Base-by-base conservation (phyloP, 2,113 vertebrate species). In the Oxyura jamaicensis region DNA sequence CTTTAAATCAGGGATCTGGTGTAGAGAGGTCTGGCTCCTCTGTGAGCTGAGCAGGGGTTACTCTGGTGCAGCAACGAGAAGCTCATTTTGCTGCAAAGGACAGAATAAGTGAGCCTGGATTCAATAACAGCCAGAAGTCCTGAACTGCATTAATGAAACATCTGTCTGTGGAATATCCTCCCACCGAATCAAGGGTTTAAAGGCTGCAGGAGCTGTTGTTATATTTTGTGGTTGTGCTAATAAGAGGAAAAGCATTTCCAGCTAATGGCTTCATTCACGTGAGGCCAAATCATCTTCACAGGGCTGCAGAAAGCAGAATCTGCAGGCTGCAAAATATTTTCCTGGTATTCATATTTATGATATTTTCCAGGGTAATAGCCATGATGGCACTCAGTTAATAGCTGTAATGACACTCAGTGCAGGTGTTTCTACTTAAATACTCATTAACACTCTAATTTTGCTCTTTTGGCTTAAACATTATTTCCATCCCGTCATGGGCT, bases 391-490 rank as follows among this genome's bases (percentile, higher is more conserved):
- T 68, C 13, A 8, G 66, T 42, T 93, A 92, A 93, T 83, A 71
- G 56, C 72, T 48, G 15, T 46, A 84, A 94, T 50, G 76, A 80
- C 33, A 52, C 60, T 89, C 46, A 4, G 19, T 83, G 71, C 96
- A 97, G 96, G 84, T 97, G 95, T 78, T 91, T 90, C 79, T 68
- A 71, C 78, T 92, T 83, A 96, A 95, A 90, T 50, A 50, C 79
- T 94, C 94, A 94, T 96, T 95, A 96, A 55, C 28, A 8, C 69
- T 41, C 53, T 65, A 44, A 90, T 95, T 91, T 84, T 67, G 9
- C n/a, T 67, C 48, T 50, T 92, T 69, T 85, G n/a, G 62, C 55
- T 88, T 48, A 53, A 88, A 62, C 36, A 86, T 8, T 65, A 36
- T 85, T 92, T 93, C 41, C 46, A 65, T 46, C 19, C 42, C 75